These are phyloP conservation scores for Macrotus californicus DNA, from an alignment of 2,113 vertebrate genomes.

Conservation along the genomic window DNA sequence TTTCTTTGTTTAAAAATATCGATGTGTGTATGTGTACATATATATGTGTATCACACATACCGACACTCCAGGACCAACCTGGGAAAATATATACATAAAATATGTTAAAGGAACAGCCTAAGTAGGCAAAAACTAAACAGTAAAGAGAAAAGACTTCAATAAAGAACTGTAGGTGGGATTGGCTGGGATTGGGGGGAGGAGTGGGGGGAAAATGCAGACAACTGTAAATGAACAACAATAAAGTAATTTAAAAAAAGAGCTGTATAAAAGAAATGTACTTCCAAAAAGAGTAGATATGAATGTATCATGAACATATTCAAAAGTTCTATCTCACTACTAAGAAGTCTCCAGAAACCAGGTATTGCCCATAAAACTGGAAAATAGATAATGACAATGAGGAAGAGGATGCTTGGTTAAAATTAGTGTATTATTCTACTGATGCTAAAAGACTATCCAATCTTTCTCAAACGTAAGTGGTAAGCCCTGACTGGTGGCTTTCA, in stretches of 20 bases:
- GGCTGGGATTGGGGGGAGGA: too few species aligned
- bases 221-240: too few species aligned
- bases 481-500: too few species aligned
- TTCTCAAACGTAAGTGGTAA: neutral
- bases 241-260: too few species aligned
- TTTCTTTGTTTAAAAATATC: neutral
- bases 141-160: neutral
- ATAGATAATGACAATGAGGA: neutral
- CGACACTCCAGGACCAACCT: neutral
- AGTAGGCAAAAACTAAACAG: neutral
- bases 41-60: neutral
- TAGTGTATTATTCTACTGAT: neutral
- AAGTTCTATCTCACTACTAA: neutral
- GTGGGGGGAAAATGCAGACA: too few species aligned
- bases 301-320: neutral
- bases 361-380: neutral
- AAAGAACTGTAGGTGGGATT: too few species aligned
- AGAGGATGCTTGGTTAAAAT: neutral
- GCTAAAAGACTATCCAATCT: neutral
- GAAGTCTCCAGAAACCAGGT: neutral
- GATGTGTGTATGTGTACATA: neutral
- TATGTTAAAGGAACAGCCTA: neutral
- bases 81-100: neutral
- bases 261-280: constrained; percentile 15
- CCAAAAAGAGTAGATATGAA: neutral